Conservation (phyloP, 2,888 invertebrate genomes). For the Acrocera orbiculus region DNA sequence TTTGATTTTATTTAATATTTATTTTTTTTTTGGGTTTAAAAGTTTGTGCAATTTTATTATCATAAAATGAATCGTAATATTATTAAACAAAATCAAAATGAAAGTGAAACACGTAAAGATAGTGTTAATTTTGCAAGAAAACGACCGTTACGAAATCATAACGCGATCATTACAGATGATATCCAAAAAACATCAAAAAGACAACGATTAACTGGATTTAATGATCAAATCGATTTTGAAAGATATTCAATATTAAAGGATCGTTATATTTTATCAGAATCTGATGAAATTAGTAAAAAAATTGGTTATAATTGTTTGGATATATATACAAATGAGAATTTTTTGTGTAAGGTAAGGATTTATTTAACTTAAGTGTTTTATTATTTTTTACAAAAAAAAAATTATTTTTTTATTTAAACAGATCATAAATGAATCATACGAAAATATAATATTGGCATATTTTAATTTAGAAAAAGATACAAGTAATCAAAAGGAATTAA, state of each 20-base stretch:
- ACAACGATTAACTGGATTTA: no score
- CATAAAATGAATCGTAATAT: no score
- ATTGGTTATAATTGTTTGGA: conserved; percentile 35
- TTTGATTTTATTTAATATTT: no score
- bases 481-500: neutral
- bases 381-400: neutral
- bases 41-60: no score
- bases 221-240: conserved; percentile 15
- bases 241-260: conserved; percentile 47
- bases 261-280: conserved; percentile 57
- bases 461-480: conserved; percentile 37
- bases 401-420: neutral
- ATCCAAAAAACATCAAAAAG: no score
- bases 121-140: no score
- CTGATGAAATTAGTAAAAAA: conserved; percentile 25
- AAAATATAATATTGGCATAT: conserved; percentile 59
- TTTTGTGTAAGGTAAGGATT: conserved; percentile 69
- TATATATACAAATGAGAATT: conserved; percentile 66
- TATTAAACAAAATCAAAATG: no score
- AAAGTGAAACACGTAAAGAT: no score
- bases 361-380: neutral
- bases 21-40: no score
- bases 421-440: conserved; percentile 23
- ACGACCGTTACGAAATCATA: no score
- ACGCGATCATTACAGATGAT: no score